Evolutionary conservation across 2,797 vertebrate genomes (phyloP).

Genomic region (Clarias laeviceps): DNA sequence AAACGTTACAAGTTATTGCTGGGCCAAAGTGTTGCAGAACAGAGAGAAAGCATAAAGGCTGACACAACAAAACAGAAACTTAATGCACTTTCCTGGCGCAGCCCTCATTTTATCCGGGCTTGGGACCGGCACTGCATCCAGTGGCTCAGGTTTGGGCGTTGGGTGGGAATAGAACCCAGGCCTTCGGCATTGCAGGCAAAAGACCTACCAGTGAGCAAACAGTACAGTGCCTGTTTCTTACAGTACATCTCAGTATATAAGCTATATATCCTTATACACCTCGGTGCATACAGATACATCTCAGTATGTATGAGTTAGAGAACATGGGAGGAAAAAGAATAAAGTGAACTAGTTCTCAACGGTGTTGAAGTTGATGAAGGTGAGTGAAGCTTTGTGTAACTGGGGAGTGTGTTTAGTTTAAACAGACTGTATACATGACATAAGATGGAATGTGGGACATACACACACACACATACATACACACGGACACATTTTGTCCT

Average conservation of each 20-base stretch:
- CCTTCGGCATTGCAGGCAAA: too few species aligned
- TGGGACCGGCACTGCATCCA: too few species aligned
- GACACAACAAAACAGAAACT: neutral
- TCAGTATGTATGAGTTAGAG: neutral
- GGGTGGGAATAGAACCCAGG: too few species aligned
- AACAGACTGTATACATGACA: constrained; percentile 23
- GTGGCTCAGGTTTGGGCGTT: too few species aligned
- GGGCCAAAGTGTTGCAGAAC: neutral
- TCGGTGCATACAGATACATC: too few species aligned
- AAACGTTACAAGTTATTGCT: neutral
- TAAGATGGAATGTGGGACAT: constrained; percentile 33
- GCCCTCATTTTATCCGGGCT: too few species aligned
- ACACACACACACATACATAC: constrained; percentile 38
- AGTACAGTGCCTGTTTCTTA: neutral
- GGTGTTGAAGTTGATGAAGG: constrained; percentile 42
- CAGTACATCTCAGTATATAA: neutral
- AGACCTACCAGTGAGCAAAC: too few species aligned
- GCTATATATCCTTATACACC: too few species aligned
- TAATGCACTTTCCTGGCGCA: neutral
- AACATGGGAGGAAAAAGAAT: neutral
- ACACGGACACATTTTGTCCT: constrained; percentile 32
- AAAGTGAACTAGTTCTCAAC: neutral
- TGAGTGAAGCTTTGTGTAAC: constrained; percentile 33
- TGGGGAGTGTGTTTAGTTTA: constrained; percentile 37
- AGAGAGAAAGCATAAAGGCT: neutral